phyloP scores from a whole-genome alignment of 2,888 invertebrate genomes.

The Adelognathus sp. region DNA sequence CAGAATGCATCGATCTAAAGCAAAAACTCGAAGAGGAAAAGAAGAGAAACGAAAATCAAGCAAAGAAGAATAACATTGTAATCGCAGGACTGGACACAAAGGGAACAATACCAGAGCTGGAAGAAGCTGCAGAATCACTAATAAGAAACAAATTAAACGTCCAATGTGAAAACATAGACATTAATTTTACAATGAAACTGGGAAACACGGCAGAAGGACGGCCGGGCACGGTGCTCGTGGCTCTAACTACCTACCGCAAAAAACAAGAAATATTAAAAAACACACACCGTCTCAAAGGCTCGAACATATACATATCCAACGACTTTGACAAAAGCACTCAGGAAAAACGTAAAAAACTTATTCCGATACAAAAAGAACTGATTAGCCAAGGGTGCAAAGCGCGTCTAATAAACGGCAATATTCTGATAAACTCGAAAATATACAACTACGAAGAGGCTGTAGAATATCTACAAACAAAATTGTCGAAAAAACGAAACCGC shows the following conservation, averaged over 20 bases:
- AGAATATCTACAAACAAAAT: not conserved
- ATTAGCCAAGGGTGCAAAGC: not conserved
- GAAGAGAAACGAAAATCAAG: not conserved
- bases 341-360: slow-evolving; percentile 7
- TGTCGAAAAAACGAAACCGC: not conserved
- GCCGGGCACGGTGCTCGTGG: not conserved
- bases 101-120: not conserved
- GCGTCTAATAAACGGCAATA: not conserved
- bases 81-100: slow-evolving; percentile 2
- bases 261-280: slow-evolving; percentile 1
- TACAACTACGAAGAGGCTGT: not conserved
- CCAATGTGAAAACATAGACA: not conserved
- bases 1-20: not conserved
- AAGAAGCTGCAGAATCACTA: not conserved
- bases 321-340: not conserved
- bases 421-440: slow-evolving; percentile 1
- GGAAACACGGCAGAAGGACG: not conserved
- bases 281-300: not conserved
- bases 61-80: slow-evolving; percentile 1
- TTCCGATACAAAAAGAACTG: not conserved
- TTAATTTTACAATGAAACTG: slow-evolving; percentile 7
- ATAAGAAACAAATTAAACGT: not conserved
- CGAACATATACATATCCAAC: slow-evolving; percentile 10
- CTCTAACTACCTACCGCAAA: not conserved
- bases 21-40: slow-evolving; percentile 2